Evolutionary conservation across 1,140 invertebrate genomes (phyloP).

Genomic region (Coenobita brevimanus): DNA sequence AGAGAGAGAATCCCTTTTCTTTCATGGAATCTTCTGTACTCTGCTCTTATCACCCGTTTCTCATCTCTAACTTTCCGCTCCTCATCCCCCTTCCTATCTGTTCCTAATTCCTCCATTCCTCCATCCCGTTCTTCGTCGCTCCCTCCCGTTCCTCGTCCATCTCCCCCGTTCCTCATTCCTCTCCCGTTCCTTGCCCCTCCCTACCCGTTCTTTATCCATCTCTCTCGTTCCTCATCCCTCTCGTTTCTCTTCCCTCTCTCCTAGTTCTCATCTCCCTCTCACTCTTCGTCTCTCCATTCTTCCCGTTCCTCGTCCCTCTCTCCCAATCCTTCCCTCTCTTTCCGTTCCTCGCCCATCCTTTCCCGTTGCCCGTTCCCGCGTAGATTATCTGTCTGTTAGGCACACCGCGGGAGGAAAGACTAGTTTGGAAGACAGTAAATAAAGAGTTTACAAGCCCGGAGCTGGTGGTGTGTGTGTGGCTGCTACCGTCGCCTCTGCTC

Average conservation of each 20-base stretch:
- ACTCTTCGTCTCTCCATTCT: background rate
- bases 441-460: constrained; percentile 33
- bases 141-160: background rate
- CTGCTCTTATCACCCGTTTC: too few species aligned
- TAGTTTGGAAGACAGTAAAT: constrained; percentile 18
- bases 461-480: background rate
- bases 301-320: background rate
- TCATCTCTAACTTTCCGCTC: too few species aligned
- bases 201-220: background rate
- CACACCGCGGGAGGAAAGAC: background rate
- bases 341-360: too few species aligned
- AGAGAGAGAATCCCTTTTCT: too few species aligned
- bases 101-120: background rate
- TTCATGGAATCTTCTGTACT: too few species aligned
- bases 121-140: background rate
- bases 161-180: background rate
- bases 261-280: background rate
- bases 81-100: background rate
- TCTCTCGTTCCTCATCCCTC: too few species aligned
- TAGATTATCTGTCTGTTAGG: background rate
- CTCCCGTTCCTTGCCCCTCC: background rate
- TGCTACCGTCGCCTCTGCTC: background rate
- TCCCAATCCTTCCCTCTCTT: background rate
- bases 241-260: background rate
- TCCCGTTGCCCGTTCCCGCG: background rate